These are phyloP conservation scores for Cotesia congregata DNA, from an alignment of 2,888 invertebrate genomes.

Conservation along the genomic window DNA sequence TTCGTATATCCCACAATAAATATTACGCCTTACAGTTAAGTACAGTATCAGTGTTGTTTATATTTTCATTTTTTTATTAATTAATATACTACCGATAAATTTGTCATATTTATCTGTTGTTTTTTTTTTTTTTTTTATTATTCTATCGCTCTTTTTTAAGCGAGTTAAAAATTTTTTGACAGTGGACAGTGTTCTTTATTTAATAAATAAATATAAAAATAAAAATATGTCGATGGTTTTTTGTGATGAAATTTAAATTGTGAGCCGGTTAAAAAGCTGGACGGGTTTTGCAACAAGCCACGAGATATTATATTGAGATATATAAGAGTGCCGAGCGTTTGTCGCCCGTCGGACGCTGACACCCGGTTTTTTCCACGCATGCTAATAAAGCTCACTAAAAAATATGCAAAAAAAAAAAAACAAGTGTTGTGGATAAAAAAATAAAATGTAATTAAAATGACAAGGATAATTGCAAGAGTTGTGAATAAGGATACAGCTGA, in stretches of 20 bases:
- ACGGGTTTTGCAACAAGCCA: neutral
- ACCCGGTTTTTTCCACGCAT: neutral
- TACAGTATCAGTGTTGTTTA: neutral
- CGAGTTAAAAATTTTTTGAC: neutral
- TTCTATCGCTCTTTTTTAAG: too few relatives aligned
- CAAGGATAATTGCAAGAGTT: too few relatives aligned
- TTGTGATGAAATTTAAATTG: neutral
- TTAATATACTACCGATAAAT: too few relatives aligned
- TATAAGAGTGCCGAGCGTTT: conserved; percentile 27
- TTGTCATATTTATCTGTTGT: too few relatives aligned
- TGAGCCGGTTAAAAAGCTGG: neutral
- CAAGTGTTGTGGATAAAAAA: too few relatives aligned
- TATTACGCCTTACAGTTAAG: conserved; percentile 4
- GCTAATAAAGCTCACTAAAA: conserved; percentile 30
- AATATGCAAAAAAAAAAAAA: neutral
- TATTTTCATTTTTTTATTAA: neutral
- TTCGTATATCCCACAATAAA: conserved; percentile 11
- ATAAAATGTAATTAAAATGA: too few relatives aligned
- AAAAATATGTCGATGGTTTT: neutral
- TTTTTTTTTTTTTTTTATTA: too few relatives aligned
- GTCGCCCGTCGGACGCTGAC: conserved; percentile 49
- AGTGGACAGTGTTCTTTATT: neutral
- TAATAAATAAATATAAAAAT: neutral
- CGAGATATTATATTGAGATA: neutral
- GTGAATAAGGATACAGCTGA: too few relatives aligned